Conservation (phyloP, 2,113 vertebrate genomes). For the Phylloscopus trochilus region DNA sequence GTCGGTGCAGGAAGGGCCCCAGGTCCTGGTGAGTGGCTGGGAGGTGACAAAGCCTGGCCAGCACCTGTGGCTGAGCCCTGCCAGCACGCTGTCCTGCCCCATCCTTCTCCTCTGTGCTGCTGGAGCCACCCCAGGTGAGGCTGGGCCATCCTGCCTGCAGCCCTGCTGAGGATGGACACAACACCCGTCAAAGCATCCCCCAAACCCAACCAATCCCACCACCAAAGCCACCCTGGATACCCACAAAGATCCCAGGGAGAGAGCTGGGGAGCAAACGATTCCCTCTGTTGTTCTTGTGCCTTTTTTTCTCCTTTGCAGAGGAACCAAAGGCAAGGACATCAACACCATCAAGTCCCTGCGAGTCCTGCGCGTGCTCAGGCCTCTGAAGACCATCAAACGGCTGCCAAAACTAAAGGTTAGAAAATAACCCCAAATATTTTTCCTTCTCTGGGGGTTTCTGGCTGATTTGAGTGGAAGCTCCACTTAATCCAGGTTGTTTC, state of each 20-base stretch:
- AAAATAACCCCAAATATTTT: not conserved
- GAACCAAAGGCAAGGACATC: conserved; percentile 97
- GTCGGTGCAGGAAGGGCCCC: not conserved
- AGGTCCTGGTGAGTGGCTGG: not conserved
- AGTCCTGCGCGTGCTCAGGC: conserved; percentile 89
- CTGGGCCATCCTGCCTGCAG: not conserved
- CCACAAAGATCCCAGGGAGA: not conserved
- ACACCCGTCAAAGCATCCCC: not conserved
- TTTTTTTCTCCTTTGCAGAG: conserved; percentile 77
- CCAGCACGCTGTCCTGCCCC: not conserved
- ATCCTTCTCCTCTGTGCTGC: not conserved
- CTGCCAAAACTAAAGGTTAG: conserved; percentile 94
- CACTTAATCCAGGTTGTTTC: not conserved
- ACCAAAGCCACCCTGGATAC: not conserved
- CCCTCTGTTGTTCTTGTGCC: conserved; percentile 56
- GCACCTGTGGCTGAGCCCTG: not conserved
- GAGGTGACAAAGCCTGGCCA: not conserved
- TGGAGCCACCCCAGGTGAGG: not conserved
- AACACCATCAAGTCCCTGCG: conserved; percentile 96
- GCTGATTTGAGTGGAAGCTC: not conserved
- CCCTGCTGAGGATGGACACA: not conserved
- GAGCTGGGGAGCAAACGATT: not conserved
- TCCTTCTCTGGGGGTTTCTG: not conserved
- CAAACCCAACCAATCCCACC: not conserved
- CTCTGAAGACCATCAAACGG: conserved; percentile 94